Evolutionary conservation across 2,113 vertebrate species (phyloP).

Genomic region (Cinclus cinclus): DNA sequence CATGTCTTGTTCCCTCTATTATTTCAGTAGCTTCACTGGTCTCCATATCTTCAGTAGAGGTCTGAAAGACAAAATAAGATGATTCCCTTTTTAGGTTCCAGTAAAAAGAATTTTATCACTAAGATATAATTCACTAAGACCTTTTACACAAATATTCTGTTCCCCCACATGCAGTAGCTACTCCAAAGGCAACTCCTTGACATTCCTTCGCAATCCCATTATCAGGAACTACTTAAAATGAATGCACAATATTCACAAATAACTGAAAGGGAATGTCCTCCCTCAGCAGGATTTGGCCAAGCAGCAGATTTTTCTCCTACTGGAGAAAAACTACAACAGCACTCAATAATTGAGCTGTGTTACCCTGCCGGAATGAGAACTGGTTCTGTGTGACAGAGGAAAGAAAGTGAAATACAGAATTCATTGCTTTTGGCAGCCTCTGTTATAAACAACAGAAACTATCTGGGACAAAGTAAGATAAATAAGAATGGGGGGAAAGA

Average conservation of each 20-base stretch:
- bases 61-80: constrained; percentile 28
- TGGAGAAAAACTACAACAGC: background rate
- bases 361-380: background rate
- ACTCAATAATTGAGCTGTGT: background rate
- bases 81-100: background rate
- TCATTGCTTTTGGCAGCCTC: background rate
- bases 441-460: background rate
- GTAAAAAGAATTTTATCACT: background rate
- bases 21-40: constrained; percentile 76
- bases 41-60: constrained; percentile 77
- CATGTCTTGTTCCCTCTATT: constrained; percentile 75
- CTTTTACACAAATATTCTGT: background rate
- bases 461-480: background rate
- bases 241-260: background rate
- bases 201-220: background rate
- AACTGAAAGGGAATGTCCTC: background rate
- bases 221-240: background rate
- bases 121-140: background rate
- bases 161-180: background rate
- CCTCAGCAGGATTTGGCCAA: background rate
- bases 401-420: background rate
- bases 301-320: background rate
- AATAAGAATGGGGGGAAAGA: background rate
- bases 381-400: background rate
- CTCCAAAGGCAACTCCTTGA: background rate